Conservation (phyloP, 2,113 vertebrate species). For the Actenoides hombroni region DNA sequence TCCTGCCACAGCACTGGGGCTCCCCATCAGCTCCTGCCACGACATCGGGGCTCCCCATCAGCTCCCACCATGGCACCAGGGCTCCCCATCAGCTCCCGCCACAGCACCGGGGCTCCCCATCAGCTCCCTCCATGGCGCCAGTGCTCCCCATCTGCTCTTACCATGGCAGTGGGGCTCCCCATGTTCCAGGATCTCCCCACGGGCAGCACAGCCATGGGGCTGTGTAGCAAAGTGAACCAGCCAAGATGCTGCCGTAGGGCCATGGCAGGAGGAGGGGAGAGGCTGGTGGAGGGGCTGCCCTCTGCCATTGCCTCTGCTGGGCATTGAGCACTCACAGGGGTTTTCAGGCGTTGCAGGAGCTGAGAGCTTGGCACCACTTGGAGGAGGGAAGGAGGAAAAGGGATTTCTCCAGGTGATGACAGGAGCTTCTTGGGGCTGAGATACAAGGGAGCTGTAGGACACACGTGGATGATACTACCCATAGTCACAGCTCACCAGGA, state of each 20-base stretch:
- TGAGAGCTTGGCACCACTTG: fast-evolving
- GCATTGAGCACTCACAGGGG: fast-evolving
- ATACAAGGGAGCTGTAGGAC: background rate
- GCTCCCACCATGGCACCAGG: background rate
- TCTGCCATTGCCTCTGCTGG: fast-evolving
- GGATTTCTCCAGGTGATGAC: background rate
- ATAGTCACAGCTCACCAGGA: background rate
- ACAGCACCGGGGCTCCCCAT: background rate
- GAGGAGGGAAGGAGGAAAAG: background rate
- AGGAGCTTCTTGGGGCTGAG: background rate
- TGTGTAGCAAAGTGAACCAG: background rate
- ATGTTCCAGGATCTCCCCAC: fast-evolving
- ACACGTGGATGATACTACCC: background rate
- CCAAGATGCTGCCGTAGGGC: background rate
- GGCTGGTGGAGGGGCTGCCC: background rate
- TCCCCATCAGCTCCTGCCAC: background rate
- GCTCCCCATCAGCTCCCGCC: background rate
- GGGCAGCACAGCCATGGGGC: fast-evolving
- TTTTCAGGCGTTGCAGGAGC: fast-evolving
- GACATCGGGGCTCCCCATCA: background rate
- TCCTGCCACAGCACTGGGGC: background rate
- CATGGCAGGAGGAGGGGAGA: background rate
- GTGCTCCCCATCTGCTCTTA: background rate
- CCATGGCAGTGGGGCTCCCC: background rate
- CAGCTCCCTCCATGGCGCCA: background rate